Base-by-base conservation (phyloP, 2,797 vertebrate species). In the Pachyuromys duprasi region DNA sequence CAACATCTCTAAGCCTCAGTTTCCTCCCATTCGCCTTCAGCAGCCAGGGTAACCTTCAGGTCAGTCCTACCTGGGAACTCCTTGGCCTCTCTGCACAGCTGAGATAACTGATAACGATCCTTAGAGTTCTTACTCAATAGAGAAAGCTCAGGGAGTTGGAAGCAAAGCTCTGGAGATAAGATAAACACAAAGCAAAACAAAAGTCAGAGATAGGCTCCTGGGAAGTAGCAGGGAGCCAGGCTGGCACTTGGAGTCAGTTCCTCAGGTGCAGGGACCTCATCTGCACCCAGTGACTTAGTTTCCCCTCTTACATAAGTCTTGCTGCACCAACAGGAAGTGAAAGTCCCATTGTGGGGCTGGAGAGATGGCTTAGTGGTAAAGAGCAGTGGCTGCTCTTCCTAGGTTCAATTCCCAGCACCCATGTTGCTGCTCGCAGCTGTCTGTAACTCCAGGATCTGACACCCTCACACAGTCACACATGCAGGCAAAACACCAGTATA, bases 101-200 rank as follows among this genome's bases (percentile, higher is more conserved):
- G 76, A 95, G 91, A 87, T 87, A n/a, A 33, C 63, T 75, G 80
- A 95, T 96, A 90, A 95, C 72, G 65, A 86, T 91, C 86, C 4
- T 0, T n/a, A 42, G 63, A 74, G 60, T n/a, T 89, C 95, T 97
- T 90, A 72, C 95, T 94, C 81, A 63, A 88, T 17, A 70, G 90
- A 91, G 80, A 96, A 92, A 92, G 91, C 93, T 22, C 60, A 20
- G 63, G 84, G 91, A 95, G 70, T 81, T 76, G 39, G 86, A 39
- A 69, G 86, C 39, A 90, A 93, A 79, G 70, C 89, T 89, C 86
- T 36, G 72, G 75, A 89, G 93, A 95, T 92, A 95, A 96, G 67
- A 94, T 63, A 60, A 94, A 82, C 92, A 53, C 62, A 70, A 92
- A 94, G 86, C 69, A 92, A 92, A 93, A 95, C 80, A 86, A 83